These are phyloP conservation scores for Hydropsyche tenuis DNA, from an alignment of 1,140 invertebrate genomes.

Conservation along the genomic window DNA sequence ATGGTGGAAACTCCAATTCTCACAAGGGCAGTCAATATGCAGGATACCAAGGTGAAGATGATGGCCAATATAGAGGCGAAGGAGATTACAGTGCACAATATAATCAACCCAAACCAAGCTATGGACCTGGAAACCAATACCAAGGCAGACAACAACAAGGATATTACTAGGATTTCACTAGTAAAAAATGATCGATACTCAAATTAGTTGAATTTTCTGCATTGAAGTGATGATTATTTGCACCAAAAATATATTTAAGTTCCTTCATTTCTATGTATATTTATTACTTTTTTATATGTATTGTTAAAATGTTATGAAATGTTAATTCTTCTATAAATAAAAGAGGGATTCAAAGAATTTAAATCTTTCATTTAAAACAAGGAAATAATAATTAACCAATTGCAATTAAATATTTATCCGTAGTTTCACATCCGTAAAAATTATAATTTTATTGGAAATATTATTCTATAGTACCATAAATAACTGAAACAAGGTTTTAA, in stretches of 20 bases:
- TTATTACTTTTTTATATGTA: background rate
- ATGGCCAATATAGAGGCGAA: constrained; percentile 39
- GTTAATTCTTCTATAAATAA: constrained; percentile 5
- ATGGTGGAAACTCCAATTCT: constrained; percentile 23
- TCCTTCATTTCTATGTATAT: background rate
- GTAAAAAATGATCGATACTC: background rate
- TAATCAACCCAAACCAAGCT: constrained; percentile 33
- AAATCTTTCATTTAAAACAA: no score
- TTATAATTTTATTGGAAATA: no score
- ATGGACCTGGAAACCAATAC: constrained; percentile 26
- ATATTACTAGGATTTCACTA: constrained; percentile 25
- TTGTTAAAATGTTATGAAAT: no score
- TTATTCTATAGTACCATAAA: no score
- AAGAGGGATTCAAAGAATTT: background rate
- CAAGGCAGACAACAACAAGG: constrained; percentile 26
- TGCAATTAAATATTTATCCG: no score
- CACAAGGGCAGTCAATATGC: background rate
- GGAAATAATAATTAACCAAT: no score
- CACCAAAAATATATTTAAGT: background rate
- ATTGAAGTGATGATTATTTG: background rate
- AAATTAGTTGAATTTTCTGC: background rate
- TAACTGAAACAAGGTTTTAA: no score
- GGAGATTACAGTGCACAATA: constrained; percentile 25
- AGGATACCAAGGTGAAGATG: constrained; percentile 28
- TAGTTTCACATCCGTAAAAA: no score